Evolutionary conservation across 2,797 vertebrate genomes (phyloP), one percentile per base, ranked within the genome.

Genomic region (Silurus aristotelis): DNA sequence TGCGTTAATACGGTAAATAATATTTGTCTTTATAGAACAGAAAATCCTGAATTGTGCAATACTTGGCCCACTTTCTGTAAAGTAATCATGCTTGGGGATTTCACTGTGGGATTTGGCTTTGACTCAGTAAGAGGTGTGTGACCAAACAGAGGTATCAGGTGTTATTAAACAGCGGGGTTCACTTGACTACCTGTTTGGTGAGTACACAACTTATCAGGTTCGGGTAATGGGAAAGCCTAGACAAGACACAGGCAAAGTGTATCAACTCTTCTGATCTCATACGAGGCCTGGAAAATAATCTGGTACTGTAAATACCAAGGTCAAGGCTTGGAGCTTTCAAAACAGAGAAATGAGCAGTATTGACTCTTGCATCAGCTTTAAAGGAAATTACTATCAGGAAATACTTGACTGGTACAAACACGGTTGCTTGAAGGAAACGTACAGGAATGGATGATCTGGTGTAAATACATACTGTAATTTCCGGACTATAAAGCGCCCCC

Each of bases 281-380:
- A 89, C 63, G 84, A 58, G 77, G 63, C 80, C 86, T 90, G 82
- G 48, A 88, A 87, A 81, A 89, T 83, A 89, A 89, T 83, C 14
- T 20, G 52, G 31, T 19, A 58, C 6, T 38, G 12, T 56, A 87
- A 48, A 38, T 31, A 6, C 6, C 22, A 55, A 55, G 71, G 48
- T n/a, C n/a, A 27, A 27, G 15, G 72, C 46, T 20, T 43, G 68
- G 90, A 22, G 75, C 83, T 80, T 82, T 83, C 55, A 82, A 72
- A 83, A 79, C 55, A 81, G 25, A 43, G 4, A 9, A 27, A 73
- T 19, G 20, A 6, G 22, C 22, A 64, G 25, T 27, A 76, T 64
- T 83, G 67, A 85, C 19, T 82, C 64, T 17, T 77, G 20, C 2
- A 7, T 13, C n/a, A 25, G 38, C 8, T 31, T 79, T 61, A 27